phyloP scores from a whole-genome alignment of 2,797 vertebrate species.

The Neosilurus mollespiculum region DNA sequence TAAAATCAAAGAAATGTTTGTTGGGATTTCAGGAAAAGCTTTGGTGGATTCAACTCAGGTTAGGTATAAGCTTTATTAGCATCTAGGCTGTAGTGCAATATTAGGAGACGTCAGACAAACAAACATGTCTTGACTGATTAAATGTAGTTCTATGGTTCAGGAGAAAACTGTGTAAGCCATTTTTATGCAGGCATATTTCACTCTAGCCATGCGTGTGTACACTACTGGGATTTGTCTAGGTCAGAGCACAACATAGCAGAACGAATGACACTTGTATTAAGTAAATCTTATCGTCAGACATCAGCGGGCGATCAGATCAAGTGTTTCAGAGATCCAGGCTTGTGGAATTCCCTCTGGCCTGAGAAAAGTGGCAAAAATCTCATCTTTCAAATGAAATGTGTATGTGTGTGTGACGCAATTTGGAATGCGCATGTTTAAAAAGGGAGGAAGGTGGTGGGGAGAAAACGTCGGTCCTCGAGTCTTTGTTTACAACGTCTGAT shows the following conservation, averaged over 20 bases:
- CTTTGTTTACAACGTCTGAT: conserved; percentile 73
- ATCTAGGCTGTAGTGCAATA: neutral
- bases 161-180: neutral
- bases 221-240: conserved; percentile 77
- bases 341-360: conserved; percentile 68
- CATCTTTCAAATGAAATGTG: conserved; percentile 51
- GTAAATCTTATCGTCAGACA: conserved; percentile 80
- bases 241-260: conserved; percentile 70
- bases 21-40: neutral
- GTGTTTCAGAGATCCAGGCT: conserved; percentile 65
- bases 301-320: conserved; percentile 76
- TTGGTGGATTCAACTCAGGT: no score
- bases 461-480: conserved; percentile 69
- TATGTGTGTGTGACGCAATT: conserved; percentile 53
- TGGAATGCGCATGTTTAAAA: conserved; percentile 72
- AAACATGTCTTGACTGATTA: neutral
- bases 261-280: conserved; percentile 76
- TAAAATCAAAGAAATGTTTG: neutral
- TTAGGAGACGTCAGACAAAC: neutral
- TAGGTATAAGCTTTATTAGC: neutral
- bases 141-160: neutral
- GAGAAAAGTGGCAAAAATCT: conserved; percentile 42
- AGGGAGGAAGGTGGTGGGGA: conserved; percentile 60
- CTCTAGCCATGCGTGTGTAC: conserved; percentile 54
- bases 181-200: neutral